A percentile compares a stretch with the other conserved stretches of the same genome.
These are phyloP conservation scores for Drosophila murphyi DNA, from an alignment of 1,140 invertebrate genomes.

Conservation along the genomic window DNA sequence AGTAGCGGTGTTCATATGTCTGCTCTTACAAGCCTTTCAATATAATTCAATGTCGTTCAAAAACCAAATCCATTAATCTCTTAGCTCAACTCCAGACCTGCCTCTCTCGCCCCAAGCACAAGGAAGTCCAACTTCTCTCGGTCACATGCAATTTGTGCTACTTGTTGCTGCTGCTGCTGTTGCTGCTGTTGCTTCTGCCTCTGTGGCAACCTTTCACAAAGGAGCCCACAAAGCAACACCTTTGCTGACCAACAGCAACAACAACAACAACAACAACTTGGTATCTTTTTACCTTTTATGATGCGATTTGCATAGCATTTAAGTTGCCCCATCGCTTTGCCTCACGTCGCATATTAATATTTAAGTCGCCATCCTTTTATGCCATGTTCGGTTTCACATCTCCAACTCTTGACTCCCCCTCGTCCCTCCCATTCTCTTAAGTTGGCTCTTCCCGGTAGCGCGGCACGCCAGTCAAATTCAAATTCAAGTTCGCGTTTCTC, in stretches of 20 bases:
- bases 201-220: slow-evolving; percentile 47
- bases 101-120: neutral
- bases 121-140: slow-evolving; percentile 12
- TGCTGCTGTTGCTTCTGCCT: slow-evolving; percentile 5
- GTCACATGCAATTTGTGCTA: slow-evolving; percentile 61
- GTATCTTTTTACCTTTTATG: slow-evolving; percentile 63
- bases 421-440: neutral
- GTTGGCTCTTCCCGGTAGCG: slow-evolving; percentile 57
- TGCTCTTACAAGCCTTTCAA: slow-evolving; percentile 50
- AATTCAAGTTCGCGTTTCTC: slow-evolving; percentile 46
- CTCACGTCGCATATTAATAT: slow-evolving; percentile 65
- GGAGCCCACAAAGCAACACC: slow-evolving; percentile 50
- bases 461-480: slow-evolving; percentile 40
- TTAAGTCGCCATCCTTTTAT: slow-evolving; percentile 69
- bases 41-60: slow-evolving; percentile 52
- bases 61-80: slow-evolving; percentile 60
- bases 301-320: slow-evolving; percentile 77
- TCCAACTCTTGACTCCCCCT: slow-evolving; percentile 1
- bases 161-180: slow-evolving; percentile 55
- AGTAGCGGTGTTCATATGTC: slow-evolving; percentile 39
- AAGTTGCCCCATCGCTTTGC: slow-evolving; percentile 57
- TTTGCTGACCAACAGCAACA: slow-evolving; percentile 44
- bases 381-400: slow-evolving; percentile 74
- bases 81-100: neutral
- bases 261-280: slow-evolving; percentile 22